Evolutionary conservation across 2,113 vertebrate species (phyloP).

Genomic region (Brachypteracias leptosomus): DNA sequence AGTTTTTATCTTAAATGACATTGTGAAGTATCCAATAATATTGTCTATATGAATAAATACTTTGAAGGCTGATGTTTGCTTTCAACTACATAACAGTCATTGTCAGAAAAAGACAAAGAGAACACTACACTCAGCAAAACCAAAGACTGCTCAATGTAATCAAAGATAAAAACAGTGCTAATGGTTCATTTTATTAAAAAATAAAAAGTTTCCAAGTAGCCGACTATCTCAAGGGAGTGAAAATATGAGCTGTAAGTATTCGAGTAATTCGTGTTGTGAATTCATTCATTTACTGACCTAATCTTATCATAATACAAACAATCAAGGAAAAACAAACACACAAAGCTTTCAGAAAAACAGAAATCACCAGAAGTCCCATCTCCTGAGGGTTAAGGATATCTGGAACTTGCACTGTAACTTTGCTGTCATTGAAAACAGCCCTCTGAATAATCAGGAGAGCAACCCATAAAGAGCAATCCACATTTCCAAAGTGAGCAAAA

Average conservation of each 20-base stretch:
- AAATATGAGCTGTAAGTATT: slow-evolving; percentile 39
- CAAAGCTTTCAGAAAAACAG: background rate
- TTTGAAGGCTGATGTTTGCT: slow-evolving; percentile 18
- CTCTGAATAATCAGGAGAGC: background rate
- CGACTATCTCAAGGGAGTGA: slow-evolving; percentile 4
- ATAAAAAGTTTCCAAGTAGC: background rate
- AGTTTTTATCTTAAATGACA: slow-evolving; percentile 63
- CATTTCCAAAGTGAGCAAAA: background rate
- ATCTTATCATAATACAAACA: slow-evolving; percentile 41
- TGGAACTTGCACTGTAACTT: background rate
- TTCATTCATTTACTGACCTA: slow-evolving; percentile 16
- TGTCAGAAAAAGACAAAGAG: slow-evolving; percentile 1
- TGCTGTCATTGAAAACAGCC: background rate
- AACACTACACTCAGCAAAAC: background rate
- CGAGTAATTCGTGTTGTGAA: background rate
- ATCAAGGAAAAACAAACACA: slow-evolving; percentile 34
- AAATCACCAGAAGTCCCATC: background rate
- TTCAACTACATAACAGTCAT: background rate
- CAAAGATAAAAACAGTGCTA: background rate
- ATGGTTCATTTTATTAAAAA: background rate
- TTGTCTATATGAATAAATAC: slow-evolving; percentile 32
- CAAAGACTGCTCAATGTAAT: background rate
- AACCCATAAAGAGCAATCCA: background rate
- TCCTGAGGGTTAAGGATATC: background rate
- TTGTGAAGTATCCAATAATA: slow-evolving; percentile 38